Evolutionary conservation across 2,888 invertebrate species (phyloP).

Genomic region (Marasmarcha lunaedactyla): DNA sequence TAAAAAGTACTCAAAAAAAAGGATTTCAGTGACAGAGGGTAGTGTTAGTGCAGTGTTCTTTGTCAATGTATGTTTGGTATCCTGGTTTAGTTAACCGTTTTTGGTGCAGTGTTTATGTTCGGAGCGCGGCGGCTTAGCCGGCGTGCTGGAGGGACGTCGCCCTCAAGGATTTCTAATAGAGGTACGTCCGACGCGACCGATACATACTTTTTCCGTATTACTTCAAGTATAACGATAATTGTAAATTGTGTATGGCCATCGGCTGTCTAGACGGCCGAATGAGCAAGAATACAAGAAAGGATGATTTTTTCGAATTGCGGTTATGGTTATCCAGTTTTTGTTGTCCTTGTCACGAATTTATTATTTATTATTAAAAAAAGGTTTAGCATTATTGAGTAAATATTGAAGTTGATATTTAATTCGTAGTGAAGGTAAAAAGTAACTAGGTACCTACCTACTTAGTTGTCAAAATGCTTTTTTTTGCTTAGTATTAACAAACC

Average conservation of each 20-base stretch:
- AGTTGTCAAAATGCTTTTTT: no score
- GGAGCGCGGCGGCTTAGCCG: slow-evolving; percentile 52
- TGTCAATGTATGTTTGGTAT: slow-evolving; percentile 22
- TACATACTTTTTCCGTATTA: not conserved
- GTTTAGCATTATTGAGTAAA: no score
- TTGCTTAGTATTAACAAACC: no score
- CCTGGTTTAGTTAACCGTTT: slow-evolving; percentile 40
- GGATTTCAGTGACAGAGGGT: slow-evolving; percentile 55
- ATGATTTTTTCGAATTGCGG: no score
- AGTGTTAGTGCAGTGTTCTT: slow-evolving; percentile 47
- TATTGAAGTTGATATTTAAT: no score
- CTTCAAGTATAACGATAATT: no score
- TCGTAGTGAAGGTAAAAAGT: no score
- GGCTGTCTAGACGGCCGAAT: no score
- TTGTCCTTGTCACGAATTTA: not conserved
- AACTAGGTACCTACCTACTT: no score
- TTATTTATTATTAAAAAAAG: no score
- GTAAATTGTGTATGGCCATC: no score
- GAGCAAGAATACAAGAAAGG: no score
- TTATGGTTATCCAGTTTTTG: not conserved
- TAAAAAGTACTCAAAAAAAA: slow-evolving; percentile 45
- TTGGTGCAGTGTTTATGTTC: slow-evolving; percentile 68
- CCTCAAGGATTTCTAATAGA: slow-evolving; percentile 55
- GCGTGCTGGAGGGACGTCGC: slow-evolving; percentile 61
- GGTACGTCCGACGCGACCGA: slow-evolving; percentile 32